phyloP scores from a whole-genome alignment of 2,797 vertebrate species.

The Anabacerthia variegaticeps region DNA sequence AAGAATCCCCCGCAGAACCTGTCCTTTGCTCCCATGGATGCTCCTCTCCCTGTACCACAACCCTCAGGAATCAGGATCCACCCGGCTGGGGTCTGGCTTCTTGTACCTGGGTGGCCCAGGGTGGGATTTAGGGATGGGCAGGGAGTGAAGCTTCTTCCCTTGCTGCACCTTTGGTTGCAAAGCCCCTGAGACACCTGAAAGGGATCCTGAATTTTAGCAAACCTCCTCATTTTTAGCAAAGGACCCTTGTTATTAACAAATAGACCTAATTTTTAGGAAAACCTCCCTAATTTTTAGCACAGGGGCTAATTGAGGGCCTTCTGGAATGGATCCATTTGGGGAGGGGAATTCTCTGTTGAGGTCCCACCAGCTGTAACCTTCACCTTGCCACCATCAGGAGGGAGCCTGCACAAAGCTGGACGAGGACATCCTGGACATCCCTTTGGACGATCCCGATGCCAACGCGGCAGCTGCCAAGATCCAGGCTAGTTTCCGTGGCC shows the following conservation, averaged over 20 bases:
- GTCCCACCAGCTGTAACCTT: neutral
- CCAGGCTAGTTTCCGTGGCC: slow-evolving; percentile 97
- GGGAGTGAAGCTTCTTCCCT: neutral
- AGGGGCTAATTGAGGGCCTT: neutral
- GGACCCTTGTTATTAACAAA: neutral
- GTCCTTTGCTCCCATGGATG: neutral
- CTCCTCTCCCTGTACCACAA: neutral
- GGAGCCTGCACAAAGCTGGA: slow-evolving; percentile 90
- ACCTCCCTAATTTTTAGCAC: neutral
- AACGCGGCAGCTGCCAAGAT: slow-evolving; percentile 98
- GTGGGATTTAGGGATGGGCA: neutral
- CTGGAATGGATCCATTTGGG: neutral
- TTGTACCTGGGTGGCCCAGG: fast-evolving
- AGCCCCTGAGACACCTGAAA: neutral
- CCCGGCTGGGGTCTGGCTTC: neutral
- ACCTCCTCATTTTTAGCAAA: neutral
- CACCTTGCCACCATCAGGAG: slow-evolving; percentile 72
- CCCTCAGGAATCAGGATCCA: neutral
- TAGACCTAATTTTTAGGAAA: neutral
- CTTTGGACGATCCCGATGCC: slow-evolving; percentile 93
- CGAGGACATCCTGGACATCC: slow-evolving; percentile 97
- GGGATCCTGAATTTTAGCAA: neutral
- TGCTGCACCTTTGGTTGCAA: neutral
- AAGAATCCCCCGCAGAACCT: neutral
- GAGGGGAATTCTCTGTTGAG: neutral